Conservation (phyloP, 2,797 vertebrate species). For the Antrozous pallidus region DNA sequence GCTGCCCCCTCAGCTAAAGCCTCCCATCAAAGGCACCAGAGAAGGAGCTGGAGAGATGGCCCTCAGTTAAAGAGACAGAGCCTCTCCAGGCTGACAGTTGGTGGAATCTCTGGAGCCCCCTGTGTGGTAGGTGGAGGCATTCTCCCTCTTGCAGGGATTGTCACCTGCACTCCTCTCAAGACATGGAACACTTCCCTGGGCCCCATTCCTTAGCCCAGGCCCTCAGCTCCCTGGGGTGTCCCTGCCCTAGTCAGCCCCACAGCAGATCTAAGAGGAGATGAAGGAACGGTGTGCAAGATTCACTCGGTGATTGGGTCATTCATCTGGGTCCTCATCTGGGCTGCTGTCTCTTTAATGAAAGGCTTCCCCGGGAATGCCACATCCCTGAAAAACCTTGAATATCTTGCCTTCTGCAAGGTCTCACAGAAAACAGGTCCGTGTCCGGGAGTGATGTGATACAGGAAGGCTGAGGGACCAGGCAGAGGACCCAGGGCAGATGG, state of each 20-base stretch:
- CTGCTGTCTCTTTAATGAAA: too few relatives aligned
- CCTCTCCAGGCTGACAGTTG: accelerated
- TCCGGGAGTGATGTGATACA: neutral
- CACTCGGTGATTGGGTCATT: accelerated
- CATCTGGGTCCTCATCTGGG: too few relatives aligned
- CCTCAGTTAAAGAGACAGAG: accelerated
- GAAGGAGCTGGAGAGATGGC: accelerated
- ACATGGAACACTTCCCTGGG: neutral
- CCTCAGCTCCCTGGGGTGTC: neutral
- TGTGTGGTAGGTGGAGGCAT: neutral
- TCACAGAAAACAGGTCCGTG: neutral
- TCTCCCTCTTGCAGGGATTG: neutral
- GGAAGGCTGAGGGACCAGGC: neutral
- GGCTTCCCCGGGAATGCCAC: too few relatives aligned
- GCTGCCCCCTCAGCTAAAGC: accelerated
- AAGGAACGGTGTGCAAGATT: too few relatives aligned
- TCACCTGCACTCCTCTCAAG: too few relatives aligned
- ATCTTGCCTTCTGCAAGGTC: too few relatives aligned
- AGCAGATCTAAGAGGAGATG: neutral
- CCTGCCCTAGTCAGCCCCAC: too few relatives aligned
- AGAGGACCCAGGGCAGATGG: neutral
- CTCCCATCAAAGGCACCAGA: accelerated
- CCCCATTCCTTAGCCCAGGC: neutral
- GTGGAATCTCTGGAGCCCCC: neutral
- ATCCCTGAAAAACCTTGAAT: too few relatives aligned